Percentiles rank a stretch among this genome's conserved stretches.
Conservation (phyloP, 2,888 invertebrate genomes). For the Cacoxenus indagator region DNA sequence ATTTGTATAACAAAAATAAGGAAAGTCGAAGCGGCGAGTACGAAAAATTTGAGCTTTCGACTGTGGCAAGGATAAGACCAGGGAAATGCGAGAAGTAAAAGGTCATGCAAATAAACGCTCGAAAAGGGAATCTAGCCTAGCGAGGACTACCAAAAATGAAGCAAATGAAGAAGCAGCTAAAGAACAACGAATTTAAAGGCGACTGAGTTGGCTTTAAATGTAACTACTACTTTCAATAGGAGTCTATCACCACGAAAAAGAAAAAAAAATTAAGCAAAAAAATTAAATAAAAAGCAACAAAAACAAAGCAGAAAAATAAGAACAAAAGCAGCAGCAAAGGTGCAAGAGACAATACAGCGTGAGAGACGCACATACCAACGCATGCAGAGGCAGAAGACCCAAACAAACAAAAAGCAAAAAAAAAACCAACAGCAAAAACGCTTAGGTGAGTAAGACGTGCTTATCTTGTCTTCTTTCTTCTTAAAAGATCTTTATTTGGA, state of each 20-base stretch:
- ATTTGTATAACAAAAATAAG: conserved; percentile 26
- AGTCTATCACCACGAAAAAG: background rate
- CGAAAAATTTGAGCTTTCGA: too few relatives aligned
- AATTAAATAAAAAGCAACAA: background rate
- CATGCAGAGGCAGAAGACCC: background rate
- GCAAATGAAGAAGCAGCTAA: background rate
- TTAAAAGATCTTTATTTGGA: too few relatives aligned
- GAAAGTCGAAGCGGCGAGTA: conserved; percentile 21
- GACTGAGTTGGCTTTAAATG: background rate
- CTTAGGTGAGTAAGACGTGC: too few relatives aligned
- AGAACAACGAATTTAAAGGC: background rate
- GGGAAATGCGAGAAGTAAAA: background rate
- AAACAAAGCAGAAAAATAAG: too few relatives aligned
- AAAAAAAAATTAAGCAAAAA: background rate
- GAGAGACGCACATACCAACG: background rate
- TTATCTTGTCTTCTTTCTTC: too few relatives aligned
- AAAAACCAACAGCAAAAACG: background rate
- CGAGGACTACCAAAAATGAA: conserved; percentile 6
- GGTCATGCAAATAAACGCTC: background rate
- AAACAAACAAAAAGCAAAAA: background rate
- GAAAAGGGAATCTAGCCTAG: too few relatives aligned
- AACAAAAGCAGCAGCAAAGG: conserved; percentile 14
- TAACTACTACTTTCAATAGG: background rate
- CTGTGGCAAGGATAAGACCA: background rate
- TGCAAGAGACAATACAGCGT: background rate